phyloP scores from a whole-genome alignment of 2,113 vertebrate species.

The Nothoprocta perdicaria region DNA sequence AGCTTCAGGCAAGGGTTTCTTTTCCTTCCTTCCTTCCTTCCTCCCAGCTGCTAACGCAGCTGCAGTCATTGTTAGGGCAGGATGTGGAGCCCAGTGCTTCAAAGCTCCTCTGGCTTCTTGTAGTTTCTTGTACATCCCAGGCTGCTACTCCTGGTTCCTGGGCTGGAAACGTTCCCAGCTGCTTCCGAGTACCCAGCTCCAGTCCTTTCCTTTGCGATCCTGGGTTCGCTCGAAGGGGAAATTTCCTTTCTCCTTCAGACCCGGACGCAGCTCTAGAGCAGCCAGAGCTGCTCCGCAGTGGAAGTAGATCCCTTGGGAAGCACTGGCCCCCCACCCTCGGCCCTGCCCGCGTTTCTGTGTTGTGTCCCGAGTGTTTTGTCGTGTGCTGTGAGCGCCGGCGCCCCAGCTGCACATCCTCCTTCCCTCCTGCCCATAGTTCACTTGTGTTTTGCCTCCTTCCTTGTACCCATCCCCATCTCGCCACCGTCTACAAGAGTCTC shows the following conservation, averaged over 20 bases:
- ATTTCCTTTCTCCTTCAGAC: neutral
- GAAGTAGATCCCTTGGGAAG: neutral
- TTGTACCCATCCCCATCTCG: constrained; percentile 18
- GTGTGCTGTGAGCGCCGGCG: neutral
- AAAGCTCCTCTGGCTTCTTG: constrained; percentile 55
- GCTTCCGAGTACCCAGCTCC: neutral
- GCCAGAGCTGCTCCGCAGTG: neutral
- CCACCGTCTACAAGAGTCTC: neutral
- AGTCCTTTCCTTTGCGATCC: constrained; percentile 8
- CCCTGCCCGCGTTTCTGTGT: neutral
- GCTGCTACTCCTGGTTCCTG: neutral
- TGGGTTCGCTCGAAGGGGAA: neutral
- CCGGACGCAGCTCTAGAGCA: neutral
- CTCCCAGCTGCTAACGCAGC: neutral
- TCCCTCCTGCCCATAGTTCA: neutral
- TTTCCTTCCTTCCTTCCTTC: neutral
- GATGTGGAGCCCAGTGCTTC: constrained; percentile 46
- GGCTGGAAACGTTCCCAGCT: neutral
- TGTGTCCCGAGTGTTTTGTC: neutral
- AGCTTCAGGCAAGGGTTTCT: neutral
- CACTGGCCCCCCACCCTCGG: neutral
- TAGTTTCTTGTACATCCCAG: neutral
- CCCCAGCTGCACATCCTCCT: neutral
- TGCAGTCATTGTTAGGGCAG: neutral
- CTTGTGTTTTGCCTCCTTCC: constrained; percentile 13